Conservation (phyloP, 1,140 invertebrate species). For the Aphelinus atriplicis region DNA sequence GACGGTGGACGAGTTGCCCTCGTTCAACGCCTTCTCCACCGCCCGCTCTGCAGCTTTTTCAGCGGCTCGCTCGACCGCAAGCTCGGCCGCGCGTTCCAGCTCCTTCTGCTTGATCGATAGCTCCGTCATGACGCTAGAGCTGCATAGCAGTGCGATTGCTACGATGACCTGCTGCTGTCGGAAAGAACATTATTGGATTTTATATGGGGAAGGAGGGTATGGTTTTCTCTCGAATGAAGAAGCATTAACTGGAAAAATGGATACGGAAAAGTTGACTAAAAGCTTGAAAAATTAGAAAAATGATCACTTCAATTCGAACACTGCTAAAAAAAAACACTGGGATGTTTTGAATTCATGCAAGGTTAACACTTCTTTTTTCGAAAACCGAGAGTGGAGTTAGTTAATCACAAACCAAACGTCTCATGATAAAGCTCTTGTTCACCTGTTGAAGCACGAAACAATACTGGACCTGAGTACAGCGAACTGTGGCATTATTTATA, state of each 20-base stretch:
- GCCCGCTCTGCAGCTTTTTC: constrained; percentile 61
- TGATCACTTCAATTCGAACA: no score
- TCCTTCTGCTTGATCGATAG: constrained; percentile 50
- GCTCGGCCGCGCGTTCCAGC: constrained; percentile 59
- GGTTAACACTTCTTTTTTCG: no score
- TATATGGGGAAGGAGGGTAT: no score
- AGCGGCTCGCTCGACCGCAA: constrained; percentile 60
- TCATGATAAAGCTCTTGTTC: constrained; percentile 43
- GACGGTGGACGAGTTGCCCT: constrained; percentile 56
- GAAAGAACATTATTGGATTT: no score
- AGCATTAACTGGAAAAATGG: no score
- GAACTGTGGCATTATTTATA: constrained; percentile 59
- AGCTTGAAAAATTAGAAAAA: no score
- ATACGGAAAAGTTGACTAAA: no score
- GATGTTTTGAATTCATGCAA: no score
- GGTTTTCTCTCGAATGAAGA: no score
- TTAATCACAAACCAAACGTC: constrained; percentile 42
- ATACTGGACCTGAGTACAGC: constrained; percentile 43
- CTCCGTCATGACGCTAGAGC: not conserved
- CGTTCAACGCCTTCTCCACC: constrained; percentile 59
- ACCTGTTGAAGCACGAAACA: constrained; percentile 6
- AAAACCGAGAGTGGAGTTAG: no score
- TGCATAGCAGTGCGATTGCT: not conserved
- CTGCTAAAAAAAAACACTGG: no score
- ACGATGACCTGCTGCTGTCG: constrained; percentile 6